Base-by-base conservation (phyloP, 2,797 vertebrate genomes). In the Sphenopsis melanotis region DNA sequence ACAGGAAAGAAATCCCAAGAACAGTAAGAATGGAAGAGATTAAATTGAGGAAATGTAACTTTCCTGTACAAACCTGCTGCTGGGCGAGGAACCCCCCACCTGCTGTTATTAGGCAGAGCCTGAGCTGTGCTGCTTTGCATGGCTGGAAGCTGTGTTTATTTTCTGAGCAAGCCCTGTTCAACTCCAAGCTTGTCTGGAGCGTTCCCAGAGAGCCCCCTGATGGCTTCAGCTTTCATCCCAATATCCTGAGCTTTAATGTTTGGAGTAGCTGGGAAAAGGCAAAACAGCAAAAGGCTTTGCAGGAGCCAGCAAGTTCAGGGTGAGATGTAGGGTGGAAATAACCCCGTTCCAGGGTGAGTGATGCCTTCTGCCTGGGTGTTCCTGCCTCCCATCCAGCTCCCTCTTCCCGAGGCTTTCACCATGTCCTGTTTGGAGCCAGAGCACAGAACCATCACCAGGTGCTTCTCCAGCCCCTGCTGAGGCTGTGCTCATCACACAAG, bases 121-220 rank as follows among this genome's bases (percentile, higher is more conserved):
- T 26, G 76, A 61, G 3, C 44, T 53, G 64, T 6, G 0, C 5
- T 59, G 44, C 44, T 90, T 88, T 84, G 56, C 68, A 7, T 32
- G 77, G 72, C 68, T 93, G 60, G 56, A 49, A 91, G 79, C 32
- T 37, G 66, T 53, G 80, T 91, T 91, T 89, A 30, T 85, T 89
- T 95, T 95, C 83, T 64, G 65, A 92, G 75, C 59, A 64, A 93
- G 69, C 68, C 60, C 76, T 80, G 55, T 36, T 72, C 84, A 57
- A 79, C 37, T 82, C 61, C 37, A 21, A 63, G 32, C 41, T 53
- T 39, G n/a, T 70, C 90, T 82, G 76, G 15, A 57, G 71, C 3
- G 55, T 61, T 94, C 89, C 55, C 79, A 93, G 69, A 80, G 89
- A 87, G 92, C 91, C 84, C 95, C 89, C 95, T 96, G 87, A 93